These are phyloP conservation scores for Illadopsis cleaveri DNA, from an alignment of 2,113 vertebrate species.

Conservation along the genomic window DNA sequence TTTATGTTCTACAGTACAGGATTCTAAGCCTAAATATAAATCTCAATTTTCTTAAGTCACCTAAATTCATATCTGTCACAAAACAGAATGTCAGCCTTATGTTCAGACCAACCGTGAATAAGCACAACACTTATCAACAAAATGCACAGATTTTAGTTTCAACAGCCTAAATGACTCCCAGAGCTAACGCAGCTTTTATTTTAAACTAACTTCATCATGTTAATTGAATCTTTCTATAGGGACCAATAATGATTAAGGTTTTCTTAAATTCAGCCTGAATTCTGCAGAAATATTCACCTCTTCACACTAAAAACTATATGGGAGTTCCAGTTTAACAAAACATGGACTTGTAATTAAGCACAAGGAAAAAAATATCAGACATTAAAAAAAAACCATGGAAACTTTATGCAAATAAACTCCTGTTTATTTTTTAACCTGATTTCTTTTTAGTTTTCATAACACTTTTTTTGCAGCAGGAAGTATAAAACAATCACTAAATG, in stretches of 20 bases:
- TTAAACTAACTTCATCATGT: not conserved
- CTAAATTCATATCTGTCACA: not conserved
- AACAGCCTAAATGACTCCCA: not conserved
- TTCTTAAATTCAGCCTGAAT: not conserved
- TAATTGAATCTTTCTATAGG: not conserved
- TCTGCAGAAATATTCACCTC: not conserved
- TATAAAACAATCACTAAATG: not conserved
- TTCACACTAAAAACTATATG: not conserved
- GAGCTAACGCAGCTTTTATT: not conserved
- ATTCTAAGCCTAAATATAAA: not conserved
- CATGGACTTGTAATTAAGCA: not conserved
- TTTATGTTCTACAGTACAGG: not conserved
- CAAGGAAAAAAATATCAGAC: not conserved
- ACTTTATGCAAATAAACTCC: not conserved
- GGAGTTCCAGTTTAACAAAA: not conserved
- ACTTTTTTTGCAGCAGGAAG: not conserved
- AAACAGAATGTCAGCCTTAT: not conserved
- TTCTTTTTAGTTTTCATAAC: not conserved
- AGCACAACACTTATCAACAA: not conserved
- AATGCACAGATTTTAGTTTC: not conserved
- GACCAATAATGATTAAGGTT: not conserved
- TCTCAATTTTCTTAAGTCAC: not conserved
- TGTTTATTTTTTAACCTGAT: not conserved
- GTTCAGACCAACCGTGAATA: not conserved
- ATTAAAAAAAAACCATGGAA: not conserved